Conservation (phyloP, 2,888 invertebrate genomes). For the Oconnorella tubifera region DNA sequence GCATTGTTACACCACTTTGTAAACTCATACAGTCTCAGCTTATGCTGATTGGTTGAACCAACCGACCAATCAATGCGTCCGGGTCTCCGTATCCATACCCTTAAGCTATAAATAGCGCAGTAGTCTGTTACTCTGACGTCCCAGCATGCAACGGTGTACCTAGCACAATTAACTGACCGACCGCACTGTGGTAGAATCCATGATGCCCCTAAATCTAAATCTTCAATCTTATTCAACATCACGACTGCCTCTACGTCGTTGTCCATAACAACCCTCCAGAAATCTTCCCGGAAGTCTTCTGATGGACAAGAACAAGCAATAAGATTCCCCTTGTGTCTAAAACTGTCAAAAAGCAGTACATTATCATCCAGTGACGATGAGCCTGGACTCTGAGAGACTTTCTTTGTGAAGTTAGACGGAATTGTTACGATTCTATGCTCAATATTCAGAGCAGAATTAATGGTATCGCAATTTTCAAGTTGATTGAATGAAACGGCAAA, state of each 20-base stretch:
- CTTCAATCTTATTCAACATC: constrained; percentile 12
- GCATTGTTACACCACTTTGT: constrained; percentile 1
- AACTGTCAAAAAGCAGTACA: constrained; percentile 2
- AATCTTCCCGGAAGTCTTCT: neutral
- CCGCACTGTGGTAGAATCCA: constrained; percentile 10
- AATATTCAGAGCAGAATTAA: neutral
- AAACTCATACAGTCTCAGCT: constrained; percentile 10
- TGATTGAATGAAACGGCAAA: constrained; percentile 15
- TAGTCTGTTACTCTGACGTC: neutral
- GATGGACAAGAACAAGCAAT: neutral
- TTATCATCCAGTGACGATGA: too few relatives aligned
- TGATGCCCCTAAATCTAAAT: neutral
- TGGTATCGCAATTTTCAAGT: constrained; percentile 4
- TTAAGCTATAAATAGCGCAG: constrained; percentile 3
- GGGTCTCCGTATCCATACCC: neutral
- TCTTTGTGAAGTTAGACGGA: neutral
- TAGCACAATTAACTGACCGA: neutral
- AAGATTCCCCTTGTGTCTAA: neutral
- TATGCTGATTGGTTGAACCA: neutral
- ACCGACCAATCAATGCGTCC: neutral
- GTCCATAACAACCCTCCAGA: constrained; percentile 14
- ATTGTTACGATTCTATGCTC: constrained; percentile 15
- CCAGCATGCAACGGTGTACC: neutral
- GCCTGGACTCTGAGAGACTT: too few relatives aligned
- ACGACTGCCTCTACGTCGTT: neutral